Base-by-base conservation (phyloP, 2,113 vertebrate species). In the Pangasianodon gigas region DNA sequence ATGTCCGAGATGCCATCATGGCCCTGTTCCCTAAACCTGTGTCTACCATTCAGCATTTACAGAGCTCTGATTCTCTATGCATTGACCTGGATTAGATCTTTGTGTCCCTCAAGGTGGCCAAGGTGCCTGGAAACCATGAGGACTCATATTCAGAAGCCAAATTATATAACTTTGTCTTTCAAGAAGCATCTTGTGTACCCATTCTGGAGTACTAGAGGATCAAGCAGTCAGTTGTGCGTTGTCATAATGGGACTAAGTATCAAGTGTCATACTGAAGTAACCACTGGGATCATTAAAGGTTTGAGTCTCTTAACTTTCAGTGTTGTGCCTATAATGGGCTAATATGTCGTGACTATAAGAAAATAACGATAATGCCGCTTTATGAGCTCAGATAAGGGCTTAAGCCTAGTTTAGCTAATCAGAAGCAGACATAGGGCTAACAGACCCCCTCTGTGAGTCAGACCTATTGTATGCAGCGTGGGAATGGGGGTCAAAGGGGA, bases 401-500 rank as follows among this genome's bases (percentile, higher is more conserved):
- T 96, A 96, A 95, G 91, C 92, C 93, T 94, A 92, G 86, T 95
- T 92, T 95, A 92, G 93, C 95, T 98, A 98, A 98, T 97, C 97
- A 96, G 95, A 97, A 95, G 93, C 97, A 98, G 97, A 51, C 67
- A 69, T 32, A 74, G 85, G 85, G 56, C 86, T 86, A 79, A 89
- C 90, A 91, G 90, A 67, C 92, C 91, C 89, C 87, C 90, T 83
- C 75, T 92, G 93, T 91, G 93, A 69, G 74, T 82, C 92, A 95
- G 95, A 94, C 95, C 91, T 2, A 56, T 89, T 84, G 56, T 62
- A 84, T 94, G 95, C 92, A 95, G 93, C 94, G 94, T 96, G 96
- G 96, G 97, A 97, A 97, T 93, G 90, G 93, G 94, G 96, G 97
- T 97, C 95, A 95, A 92, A 96, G 96, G 96, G 97, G 96, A 97